Conservation (phyloP, 2,888 invertebrate species). For the Caenorhabditis virilis region DNA sequence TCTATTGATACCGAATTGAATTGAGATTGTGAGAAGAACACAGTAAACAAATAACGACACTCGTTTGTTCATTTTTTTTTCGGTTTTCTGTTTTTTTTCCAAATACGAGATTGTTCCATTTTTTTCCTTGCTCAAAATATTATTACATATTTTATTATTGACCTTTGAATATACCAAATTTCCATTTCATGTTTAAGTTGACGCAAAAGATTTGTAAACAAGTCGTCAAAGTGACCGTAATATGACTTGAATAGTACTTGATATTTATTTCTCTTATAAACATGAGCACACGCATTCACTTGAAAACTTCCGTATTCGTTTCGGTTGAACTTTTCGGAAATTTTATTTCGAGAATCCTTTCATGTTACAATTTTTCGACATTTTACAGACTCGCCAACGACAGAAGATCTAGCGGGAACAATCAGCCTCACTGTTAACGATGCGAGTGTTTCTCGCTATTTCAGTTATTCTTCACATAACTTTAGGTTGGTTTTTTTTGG, state of each 20-base stretch:
- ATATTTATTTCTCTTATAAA: slow-evolving; percentile 13
- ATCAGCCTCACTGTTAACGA: slow-evolving; percentile 41
- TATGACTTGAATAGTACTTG: slow-evolving; percentile 41
- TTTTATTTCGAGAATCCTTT: neutral
- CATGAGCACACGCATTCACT: neutral
- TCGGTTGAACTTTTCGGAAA: slow-evolving; percentile 14
- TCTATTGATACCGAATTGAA: no score
- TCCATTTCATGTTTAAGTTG: neutral
- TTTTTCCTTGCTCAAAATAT: neutral
- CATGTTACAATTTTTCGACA: neutral
- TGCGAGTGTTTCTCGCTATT: slow-evolving; percentile 47
- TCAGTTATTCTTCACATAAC: slow-evolving; percentile 32
- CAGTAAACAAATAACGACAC: no score
- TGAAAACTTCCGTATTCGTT: slow-evolving; percentile 3
- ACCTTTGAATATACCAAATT: neutral
- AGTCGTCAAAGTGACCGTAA: slow-evolving; percentile 35
- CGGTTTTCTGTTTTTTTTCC: neutral
- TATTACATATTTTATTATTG: neutral
- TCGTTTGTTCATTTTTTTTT: no score
- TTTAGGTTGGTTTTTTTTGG: slow-evolving; percentile 19
- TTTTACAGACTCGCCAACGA: slow-evolving; percentile 36
- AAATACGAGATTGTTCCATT: neutral
- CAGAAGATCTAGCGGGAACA: slow-evolving; percentile 43
- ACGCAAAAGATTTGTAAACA: slow-evolving; percentile 30
- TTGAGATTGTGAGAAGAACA: no score